Evolutionary conservation across 2,797 vertebrate species (phyloP), one percentile per base, ranked within the genome.

Genomic region (Brachymystax lenok): DNA sequence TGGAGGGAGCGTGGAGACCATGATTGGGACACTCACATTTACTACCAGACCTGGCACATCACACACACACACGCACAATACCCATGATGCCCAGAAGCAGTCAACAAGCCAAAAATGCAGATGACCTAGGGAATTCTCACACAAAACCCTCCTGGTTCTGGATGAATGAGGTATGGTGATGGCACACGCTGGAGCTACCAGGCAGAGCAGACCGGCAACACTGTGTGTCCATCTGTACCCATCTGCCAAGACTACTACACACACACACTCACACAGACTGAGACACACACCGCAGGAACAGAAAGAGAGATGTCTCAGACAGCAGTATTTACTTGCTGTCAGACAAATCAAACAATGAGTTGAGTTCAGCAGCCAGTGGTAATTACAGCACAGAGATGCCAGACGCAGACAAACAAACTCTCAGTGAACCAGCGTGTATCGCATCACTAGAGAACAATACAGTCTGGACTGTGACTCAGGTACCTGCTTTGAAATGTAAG

Each of bases 361-460:
- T 17, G n/a, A 3, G 8, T 61, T 61, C 3, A 56, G 54, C 54
- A 56, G 16, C 54, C 54, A 6, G 5, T 19, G 5, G n/a, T 61
- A 7, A 21, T 24, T 61, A 61, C n/a, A 21, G 7, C 5, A 61
- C 74, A 52, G n/a, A 70, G 63, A 84, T 28, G 6, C 0, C 8
- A 33, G 72, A 52, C 75, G 79, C 77, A 76, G 76, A 76, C 35
- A 84, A 86, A 89, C 87, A 91, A 40, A 14, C 40, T 87, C 86
- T 83, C 80, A 80, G 76, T 84, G 83, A 73, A 64, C 68, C 54
- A 80, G 46, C 66, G 61, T 24, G 54, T 82, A 33, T 66, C 75
- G 69, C 30, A 21, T 24, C 7, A 10, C n/a, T 21, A 5, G 56
- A 61, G n/a, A 21, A 61, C 56, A 61, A 21, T 61, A 61, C 56